Base-by-base conservation (phyloP, 1,140 invertebrate genomes). In the Delia radicum region DNA sequence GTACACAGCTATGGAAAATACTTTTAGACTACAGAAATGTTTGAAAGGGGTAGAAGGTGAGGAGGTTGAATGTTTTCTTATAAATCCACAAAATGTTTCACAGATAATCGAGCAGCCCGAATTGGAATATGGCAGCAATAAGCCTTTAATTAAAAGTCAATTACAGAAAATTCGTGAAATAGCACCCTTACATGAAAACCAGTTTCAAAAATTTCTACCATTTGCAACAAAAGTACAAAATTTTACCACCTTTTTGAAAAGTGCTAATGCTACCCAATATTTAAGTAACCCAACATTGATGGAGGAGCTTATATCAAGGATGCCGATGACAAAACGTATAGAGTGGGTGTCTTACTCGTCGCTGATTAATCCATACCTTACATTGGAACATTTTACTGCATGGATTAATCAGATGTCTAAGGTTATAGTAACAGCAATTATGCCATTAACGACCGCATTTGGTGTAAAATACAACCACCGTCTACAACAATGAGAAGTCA, bases 291-390 rank as follows among this genome's bases (percentile, higher is more conserved):
- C 63, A 29, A 67, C 24, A 4, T 27, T 75, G 10, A 12, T 75
- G 21, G 37, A 75, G 13, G 62, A 75, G 27, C 21, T 75, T 13
- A 48, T 48, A 3, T 8, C 18, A 5, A 75, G 46, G n/a, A 15
- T 75, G 37, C 62, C 74, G 24, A 75, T 75, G 74, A 55, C n/a
- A 15, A 75, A 69, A n/a, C n/a, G 63, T 62, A 13, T 75, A 7
- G 74, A 67, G 18, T 75, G 75, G 42, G 75, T 69, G 4, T n/a
- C 31, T 8, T 2, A 24, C 31, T 10, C 75, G 7, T 2, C 27
- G n/a, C 13, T 7, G 4, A 37, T 73, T 62, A 24, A n/a, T 21
- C 55, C 69, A 46, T 76, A 62, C 26, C 75, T 69, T n/a, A 76
- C 75, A 13, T 26, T 75, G 37, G 46, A n/a, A 28, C 42, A 42